These are phyloP conservation scores for Simalia tracyae DNA, from an alignment of 2,797 vertebrate genomes.

Conservation along the genomic window DNA sequence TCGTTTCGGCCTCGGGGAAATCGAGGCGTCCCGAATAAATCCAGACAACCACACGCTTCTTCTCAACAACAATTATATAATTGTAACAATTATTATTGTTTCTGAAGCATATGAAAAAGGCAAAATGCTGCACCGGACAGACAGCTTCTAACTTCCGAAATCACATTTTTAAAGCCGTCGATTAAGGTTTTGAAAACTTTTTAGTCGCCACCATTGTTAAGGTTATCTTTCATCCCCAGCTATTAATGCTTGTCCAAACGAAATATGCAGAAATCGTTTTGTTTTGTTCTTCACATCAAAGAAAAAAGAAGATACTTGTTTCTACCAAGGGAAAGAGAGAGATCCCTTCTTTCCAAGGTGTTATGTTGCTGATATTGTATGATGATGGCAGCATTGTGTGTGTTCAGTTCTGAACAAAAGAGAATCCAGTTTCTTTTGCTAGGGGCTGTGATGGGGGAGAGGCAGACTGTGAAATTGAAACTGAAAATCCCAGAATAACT, in stretches of 20 bases:
- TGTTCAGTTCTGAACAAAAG: not conserved
- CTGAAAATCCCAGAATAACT: not conserved
- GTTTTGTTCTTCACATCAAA: not conserved
- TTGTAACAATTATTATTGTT: not conserved
- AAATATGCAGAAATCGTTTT: not conserved
- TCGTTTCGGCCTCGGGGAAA: not conserved
- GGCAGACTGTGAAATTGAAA: not conserved
- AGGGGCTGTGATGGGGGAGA: not conserved
- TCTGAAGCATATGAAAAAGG: not conserved
- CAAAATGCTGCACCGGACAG: not conserved
- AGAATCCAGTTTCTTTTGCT: not conserved
- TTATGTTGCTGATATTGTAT: not conserved
- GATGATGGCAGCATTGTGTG: not conserved
- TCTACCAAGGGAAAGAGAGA: not conserved
- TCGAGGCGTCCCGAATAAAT: not conserved
- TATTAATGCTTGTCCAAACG: not conserved
- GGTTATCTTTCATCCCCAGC: not conserved
- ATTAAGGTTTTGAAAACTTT: not conserved
- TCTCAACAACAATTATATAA: not conserved
- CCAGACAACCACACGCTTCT: not conserved
- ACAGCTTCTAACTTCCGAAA: not conserved
- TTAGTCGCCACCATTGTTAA: not conserved
- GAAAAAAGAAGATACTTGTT: not conserved
- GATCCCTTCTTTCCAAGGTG: not conserved
- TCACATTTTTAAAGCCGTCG: not conserved